Evolutionary conservation across 2,113 vertebrate species (phyloP), one percentile per base, ranked within the genome.

Genomic region (Halcyon senegalensis): DNA sequence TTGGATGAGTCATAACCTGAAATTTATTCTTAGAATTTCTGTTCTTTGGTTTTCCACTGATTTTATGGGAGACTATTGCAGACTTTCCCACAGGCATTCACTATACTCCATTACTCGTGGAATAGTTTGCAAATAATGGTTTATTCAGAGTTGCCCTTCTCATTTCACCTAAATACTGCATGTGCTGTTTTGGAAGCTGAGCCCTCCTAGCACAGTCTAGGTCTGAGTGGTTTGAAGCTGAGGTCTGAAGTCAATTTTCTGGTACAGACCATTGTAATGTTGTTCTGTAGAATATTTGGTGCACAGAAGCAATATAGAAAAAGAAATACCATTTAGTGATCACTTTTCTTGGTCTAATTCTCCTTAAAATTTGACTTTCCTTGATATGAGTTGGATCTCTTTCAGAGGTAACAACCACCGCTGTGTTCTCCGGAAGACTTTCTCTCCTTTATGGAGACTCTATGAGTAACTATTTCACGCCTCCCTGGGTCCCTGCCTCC

Each of bases 11-110:
- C 90, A 96, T 82, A 90, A 92, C 53, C 43, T 13, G 3, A 81
- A 93, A 92, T 90, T 84, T 95, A 84, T 94, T 93, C 70, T 90
- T 89, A 81, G 94, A 94, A 92, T 79, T 95, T 94, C 83, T 93
- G 24, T 56, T 90, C 82, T 90, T 92, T 58, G 20, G 76, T 94
- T 96, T 96, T 95, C 76, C 35, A 92, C 35, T 5, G 6, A 75
- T 75, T 93, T 96, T 93, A 93, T 73, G 72, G 58, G 60, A 93
- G 7, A 30, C 33, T 86, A 5, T 68, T 90, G 73, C 73, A 93
- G 66, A 31, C 53, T 62, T 95, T 87, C 90, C 94, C 88, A 56
- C 44, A 68, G 69, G 73, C 84, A 53, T 90, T 94, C 35, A 31
- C 87, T 96, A 86, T 89, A n/a, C 44, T 68, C 44, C 41, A 44